Percentiles rank a stretch among this genome's conserved stretches.
Conservation (phyloP, 2,888 invertebrate species). For the Encarsia formosa region DNA sequence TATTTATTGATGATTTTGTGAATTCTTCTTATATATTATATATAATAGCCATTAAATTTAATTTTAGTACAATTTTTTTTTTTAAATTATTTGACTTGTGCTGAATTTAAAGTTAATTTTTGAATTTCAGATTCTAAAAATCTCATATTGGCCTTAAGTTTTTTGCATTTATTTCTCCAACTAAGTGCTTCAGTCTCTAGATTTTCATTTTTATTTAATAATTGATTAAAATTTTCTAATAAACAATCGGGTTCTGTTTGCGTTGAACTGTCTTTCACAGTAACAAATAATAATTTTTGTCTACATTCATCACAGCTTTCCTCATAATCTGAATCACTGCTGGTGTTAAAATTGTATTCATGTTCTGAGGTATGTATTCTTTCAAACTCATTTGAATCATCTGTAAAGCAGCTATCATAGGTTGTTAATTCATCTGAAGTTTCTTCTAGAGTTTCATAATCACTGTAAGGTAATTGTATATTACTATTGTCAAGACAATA, state of each 20-base stretch:
- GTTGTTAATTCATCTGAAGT: background rate
- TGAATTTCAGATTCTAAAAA: conserved; percentile 14
- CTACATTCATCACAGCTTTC: background rate
- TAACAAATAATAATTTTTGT: background rate
- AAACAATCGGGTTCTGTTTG: conserved; percentile 19
- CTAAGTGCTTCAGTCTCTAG: conserved; percentile 15
- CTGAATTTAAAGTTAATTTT: conserved; percentile 3
- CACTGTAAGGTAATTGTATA: background rate
- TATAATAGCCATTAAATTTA: background rate
- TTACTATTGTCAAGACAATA: conserved; percentile 4
- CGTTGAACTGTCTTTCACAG: conserved; percentile 6
- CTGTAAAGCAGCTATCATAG: background rate
- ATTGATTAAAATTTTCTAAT: conserved; percentile 15
- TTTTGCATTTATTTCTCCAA: conserved; percentile 11
- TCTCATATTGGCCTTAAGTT: conserved; percentile 4
- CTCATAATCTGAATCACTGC: background rate
- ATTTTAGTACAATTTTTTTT: background rate
- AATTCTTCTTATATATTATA: background rate
- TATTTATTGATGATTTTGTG: background rate
- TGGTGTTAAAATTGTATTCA: background rate
- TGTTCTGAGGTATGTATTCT: background rate
- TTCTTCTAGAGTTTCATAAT: conserved; percentile 1
- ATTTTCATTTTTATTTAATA: conserved; percentile 11
- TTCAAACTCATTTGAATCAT: background rate
- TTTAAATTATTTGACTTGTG: background rate